These are phyloP conservation scores for Lithophane ornitopus DNA, from an alignment of 2,888 invertebrate genomes.

Conservation along the genomic window DNA sequence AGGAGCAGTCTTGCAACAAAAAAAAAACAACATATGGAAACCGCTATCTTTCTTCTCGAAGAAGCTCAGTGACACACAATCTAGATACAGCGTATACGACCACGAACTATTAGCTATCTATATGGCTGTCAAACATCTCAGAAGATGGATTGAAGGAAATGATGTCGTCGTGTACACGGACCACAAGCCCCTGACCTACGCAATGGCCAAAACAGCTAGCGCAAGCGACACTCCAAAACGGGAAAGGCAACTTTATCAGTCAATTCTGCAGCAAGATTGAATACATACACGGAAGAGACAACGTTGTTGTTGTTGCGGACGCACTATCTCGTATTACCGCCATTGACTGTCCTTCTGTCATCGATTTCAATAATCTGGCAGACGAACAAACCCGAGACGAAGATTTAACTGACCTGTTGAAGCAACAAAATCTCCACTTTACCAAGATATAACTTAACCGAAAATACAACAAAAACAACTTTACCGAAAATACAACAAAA, in stretches of 20 bases:
- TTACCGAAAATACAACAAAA: background rate
- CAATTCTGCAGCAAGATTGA: conserved; percentile 1
- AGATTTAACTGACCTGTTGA: background rate
- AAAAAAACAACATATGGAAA: background rate
- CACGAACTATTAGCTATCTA: conserved; percentile 6
- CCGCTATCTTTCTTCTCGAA: background rate
- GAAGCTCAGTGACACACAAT: background rate
- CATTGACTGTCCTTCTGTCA: background rate
- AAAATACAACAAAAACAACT: background rate
- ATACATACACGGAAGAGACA: background rate
- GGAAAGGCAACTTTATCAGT: background rate
- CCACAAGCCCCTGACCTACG: conserved; percentile 47
- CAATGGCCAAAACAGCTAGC: conserved; percentile 32
- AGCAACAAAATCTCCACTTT: background rate
- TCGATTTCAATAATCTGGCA: background rate
- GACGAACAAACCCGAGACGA: background rate
- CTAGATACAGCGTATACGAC: conserved; percentile 10
- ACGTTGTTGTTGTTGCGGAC: background rate
- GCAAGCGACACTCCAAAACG: conserved; percentile 31
- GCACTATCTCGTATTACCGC: conserved; percentile 2
- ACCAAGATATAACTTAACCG: background rate
- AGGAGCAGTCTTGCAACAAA: background rate
- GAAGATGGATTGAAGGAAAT: background rate
- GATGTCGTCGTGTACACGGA: background rate
- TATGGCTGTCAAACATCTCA: conserved; percentile 5